Evolutionary conservation across 2,797 vertebrate species (phyloP), one percentile per base, ranked within the genome.

Genomic region (Sitta carolinensis): DNA sequence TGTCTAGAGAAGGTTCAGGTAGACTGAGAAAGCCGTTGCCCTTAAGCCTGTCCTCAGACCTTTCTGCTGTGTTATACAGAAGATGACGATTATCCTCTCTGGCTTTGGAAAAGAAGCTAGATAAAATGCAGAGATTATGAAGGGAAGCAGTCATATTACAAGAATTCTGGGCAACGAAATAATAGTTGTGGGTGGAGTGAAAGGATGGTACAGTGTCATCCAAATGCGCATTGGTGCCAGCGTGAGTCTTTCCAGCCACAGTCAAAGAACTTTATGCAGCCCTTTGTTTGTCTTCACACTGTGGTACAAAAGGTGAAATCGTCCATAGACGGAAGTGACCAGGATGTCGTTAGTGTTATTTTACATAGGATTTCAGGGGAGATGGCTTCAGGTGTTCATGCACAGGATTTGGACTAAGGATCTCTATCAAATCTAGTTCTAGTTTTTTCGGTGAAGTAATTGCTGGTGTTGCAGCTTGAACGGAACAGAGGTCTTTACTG

Each of bases 41-140:
- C 63, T 11, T 1, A 55, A 75, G 66, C 51, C 40, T 51, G 47
- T 45, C 72, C 69, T 54, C 1, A 1, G 40, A 36, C 54, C 16
- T 67, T 88, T 91, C 69, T 87, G 47, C 74, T 55, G 32, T 36
- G 51, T 72, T 90, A 14, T 58, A 93, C 69, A 90, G 84, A 67
- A 89, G 62, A 72, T 62, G 45, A 51, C 75, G 83, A 72, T 85
- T 87, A 70, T 68, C 50, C 47, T 87, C 73, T 32, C 82, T 47
- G 72, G 48, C 87, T 92, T 74, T 74, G 72, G 64, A 93, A 87
- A 79, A 89, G 54, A 34, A 91, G 26, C 50, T 77, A 73, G 94
- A 94, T 88, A 88, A 94, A 94, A 95, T 47, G 82, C 61, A 77
- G 89, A 91, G 91, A 68, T 92, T 72, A 50, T 70, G 82, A 92